Percentiles rank a stretch among this genome's conserved stretches.
These are phyloP conservation scores for Cinclus cinclus DNA, from an alignment of 2,113 vertebrate genomes.

Conservation along the genomic window DNA sequence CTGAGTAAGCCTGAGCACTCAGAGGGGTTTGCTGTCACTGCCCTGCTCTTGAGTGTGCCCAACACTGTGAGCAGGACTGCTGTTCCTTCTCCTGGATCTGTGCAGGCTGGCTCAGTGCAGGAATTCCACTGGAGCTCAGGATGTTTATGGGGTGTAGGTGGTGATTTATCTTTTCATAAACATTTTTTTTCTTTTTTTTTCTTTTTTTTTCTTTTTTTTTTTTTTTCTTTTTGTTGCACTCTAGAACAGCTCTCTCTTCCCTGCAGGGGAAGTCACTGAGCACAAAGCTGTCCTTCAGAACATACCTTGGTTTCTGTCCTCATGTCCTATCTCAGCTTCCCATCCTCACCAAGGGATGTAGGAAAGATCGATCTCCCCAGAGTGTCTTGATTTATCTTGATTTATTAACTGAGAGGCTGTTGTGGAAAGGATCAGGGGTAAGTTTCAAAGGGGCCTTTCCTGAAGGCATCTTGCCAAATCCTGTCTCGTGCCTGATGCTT, in stretches of 20 bases:
- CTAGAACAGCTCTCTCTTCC: background rate
- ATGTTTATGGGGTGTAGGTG: background rate
- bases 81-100: background rate
- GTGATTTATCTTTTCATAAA: background rate
- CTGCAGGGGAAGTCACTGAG: background rate
- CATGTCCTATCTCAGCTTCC: background rate
- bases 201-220: background rate
- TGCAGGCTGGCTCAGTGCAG: background rate
- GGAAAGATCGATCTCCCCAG: background rate
- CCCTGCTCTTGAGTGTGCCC: background rate
- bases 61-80: background rate
- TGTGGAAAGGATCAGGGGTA: background rate
- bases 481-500: background rate
- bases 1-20: background rate
- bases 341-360: background rate
- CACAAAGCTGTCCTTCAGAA: background rate
- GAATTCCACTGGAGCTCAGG: background rate
- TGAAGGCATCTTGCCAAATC: constrained; percentile 5
- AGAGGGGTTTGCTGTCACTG: background rate
- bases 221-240: background rate
- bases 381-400: constrained; percentile 25
- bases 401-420: constrained; percentile 19
- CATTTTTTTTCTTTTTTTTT: background rate
- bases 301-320: background rate
- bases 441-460: constrained; percentile 27